Percentiles rank a stretch among this genome's conserved stretches.
Evolutionary conservation across 2,888 invertebrate species (phyloP).

Genomic region (Bugulina stolonifera): DNA sequence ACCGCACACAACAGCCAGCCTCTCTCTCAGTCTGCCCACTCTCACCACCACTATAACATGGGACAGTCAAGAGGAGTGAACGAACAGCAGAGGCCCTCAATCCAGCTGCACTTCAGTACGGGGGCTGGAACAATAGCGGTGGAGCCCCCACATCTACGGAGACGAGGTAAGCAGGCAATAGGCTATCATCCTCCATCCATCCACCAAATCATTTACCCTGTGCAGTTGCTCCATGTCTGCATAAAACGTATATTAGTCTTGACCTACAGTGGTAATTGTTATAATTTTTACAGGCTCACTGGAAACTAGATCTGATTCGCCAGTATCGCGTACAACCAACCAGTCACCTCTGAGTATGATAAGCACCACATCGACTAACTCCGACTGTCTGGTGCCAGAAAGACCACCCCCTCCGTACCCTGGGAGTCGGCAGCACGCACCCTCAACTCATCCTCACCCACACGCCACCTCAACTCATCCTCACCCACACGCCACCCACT

Average conservation of each 20-base stretch:
- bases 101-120: constrained; percentile 33
- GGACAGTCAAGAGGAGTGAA: background rate
- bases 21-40: background rate
- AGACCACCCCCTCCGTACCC: constrained; percentile 49
- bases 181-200: too few relatives aligned
- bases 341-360: constrained; percentile 51
- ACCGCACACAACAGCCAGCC: constrained; percentile 31
- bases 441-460: background rate
- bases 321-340: constrained; percentile 44
- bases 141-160: background rate
- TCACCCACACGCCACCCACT: background rate
- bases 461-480: background rate
- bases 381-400: constrained; percentile 45
- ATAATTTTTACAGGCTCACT: constrained; percentile 19
- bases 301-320: constrained; percentile 43
- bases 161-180: too few relatives aligned
- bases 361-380: constrained; percentile 49
- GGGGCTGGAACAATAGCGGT: background rate
- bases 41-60: background rate
- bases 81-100: constrained; percentile 31
- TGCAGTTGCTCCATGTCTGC: background rate
- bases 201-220: background rate
- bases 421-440: constrained; percentile 30
- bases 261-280: background rate
- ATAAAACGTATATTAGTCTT: background rate